Evolutionary conservation across 2,797 vertebrate species (phyloP).

Genomic region (Harpagifer antarcticus): DNA sequence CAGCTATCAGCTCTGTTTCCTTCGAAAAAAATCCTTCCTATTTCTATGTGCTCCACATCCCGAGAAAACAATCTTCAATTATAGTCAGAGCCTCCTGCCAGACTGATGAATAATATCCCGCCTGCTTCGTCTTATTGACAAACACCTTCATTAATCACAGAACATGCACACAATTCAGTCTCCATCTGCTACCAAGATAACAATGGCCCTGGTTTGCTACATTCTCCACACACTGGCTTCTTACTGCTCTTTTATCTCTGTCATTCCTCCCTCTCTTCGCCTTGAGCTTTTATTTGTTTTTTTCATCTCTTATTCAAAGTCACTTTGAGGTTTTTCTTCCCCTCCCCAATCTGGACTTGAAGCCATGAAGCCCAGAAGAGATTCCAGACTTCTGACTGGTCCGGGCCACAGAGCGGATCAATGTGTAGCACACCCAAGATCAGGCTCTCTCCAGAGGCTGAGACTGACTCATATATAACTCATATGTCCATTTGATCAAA

Average conservation of each 20-base stretch:
- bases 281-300: constrained; percentile 5
- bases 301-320: constrained; percentile 36
- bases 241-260: constrained; percentile 17
- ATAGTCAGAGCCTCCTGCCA: constrained; percentile 48
- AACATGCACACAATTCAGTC: constrained; percentile 47
- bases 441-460: constrained; percentile 29
- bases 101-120: constrained; percentile 70
- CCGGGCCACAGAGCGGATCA: constrained; percentile 46
- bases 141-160: constrained; percentile 75
- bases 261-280: constrained; percentile 33
- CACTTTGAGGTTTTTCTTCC: constrained; percentile 15
- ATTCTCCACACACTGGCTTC: constrained; percentile 24
- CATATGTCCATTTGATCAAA: constrained; percentile 43
- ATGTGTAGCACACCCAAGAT: constrained; percentile 30
- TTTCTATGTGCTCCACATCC: constrained; percentile 37
- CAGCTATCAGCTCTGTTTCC: background rate
- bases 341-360: constrained; percentile 16
- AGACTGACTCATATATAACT: constrained; percentile 9
- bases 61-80: constrained; percentile 48
- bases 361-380: constrained; percentile 15
- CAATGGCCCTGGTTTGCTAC: constrained; percentile 29
- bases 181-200: constrained; percentile 69
- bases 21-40: background rate
- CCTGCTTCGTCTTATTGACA: constrained; percentile 67
- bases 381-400: constrained; percentile 38